phyloP scores from a whole-genome alignment of 2,113 vertebrate species.

The Pachypanchax playfairii region DNA sequence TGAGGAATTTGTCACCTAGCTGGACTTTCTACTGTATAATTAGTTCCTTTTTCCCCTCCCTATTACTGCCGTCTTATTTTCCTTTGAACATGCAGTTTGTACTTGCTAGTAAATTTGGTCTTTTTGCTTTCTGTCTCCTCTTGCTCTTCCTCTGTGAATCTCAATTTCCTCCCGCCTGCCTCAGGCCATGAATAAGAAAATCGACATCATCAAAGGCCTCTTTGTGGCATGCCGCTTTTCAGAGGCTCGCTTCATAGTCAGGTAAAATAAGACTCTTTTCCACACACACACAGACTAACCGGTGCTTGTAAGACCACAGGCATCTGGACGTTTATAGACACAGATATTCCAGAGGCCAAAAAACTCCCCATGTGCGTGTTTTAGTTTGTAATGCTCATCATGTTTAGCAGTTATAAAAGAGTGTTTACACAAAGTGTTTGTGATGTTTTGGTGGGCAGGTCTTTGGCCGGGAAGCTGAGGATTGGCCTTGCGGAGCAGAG shows the following conservation, averaged over 20 bases:
- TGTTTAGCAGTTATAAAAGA: slow-evolving; percentile 4
- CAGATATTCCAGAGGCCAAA: not conserved
- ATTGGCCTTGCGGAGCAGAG: slow-evolving; percentile 92
- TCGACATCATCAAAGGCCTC: slow-evolving; percentile 90
- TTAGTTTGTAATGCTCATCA: slow-evolving; percentile 9
- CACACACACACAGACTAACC: not conserved
- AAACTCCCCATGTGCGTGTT: not conserved
- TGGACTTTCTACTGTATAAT: slow-evolving; percentile 36
- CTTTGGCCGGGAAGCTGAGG: slow-evolving; percentile 88
- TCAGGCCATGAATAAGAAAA: slow-evolving; percentile 91
- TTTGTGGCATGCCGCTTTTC: slow-evolving; percentile 91
- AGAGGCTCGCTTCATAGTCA: slow-evolving; percentile 89
- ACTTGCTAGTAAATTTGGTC: slow-evolving; percentile 56
- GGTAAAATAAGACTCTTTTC: slow-evolving; percentile 73
- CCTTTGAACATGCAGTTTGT: slow-evolving; percentile 53
- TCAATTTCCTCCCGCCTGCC: slow-evolving; percentile 57
- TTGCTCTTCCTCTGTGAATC: slow-evolving; percentile 64
- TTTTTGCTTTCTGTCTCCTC: slow-evolving; percentile 56
- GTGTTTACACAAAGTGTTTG: not conserved
- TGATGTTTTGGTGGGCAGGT: slow-evolving; percentile 76
- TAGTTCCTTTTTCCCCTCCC: slow-evolving; percentile 32
- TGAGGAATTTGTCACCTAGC: slow-evolving; percentile 33
- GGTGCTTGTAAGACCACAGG: slow-evolving; percentile 4
- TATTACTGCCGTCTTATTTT: slow-evolving; percentile 2
- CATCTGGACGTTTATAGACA: slow-evolving; percentile 5